Base-by-base conservation (phyloP, 2,888 invertebrate species). In the Eristalinus sepulchralis region DNA sequence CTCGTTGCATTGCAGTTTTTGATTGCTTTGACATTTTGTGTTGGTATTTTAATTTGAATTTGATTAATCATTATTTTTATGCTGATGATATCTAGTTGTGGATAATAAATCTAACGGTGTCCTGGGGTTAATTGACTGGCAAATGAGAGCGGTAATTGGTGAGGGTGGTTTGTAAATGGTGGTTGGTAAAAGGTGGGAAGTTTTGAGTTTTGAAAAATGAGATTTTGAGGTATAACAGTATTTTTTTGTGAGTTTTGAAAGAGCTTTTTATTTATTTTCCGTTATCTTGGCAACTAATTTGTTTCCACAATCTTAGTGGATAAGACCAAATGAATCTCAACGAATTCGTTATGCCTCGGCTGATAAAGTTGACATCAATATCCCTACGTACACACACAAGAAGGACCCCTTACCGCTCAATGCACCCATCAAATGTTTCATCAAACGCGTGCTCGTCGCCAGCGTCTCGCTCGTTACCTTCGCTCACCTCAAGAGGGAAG, bases 371-470 rank as follows among this genome's bases (percentile, higher is more conserved):
- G n/a, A n/a, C n/a, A n/a, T n/a, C n/a, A n/a, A n/a, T n/a, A n/a
- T n/a, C n/a, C n/a, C n/a, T n/a, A n/a, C n/a, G n/a, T n/a, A n/a
- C n/a, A n/a, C n/a, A n/a, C n/a, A n/a, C n/a, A n/a, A n/a, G n/a
- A n/a, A n/a, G n/a, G n/a, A n/a, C n/a, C n/a, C 27, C 27, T 27
- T 27, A 27, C 27, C 5, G 27, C 27, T 63, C 31, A 63, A 60
- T 67, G 36, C 47, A 83, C 33, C 55, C 62, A 47, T 64, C 67
- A 72, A 71, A 33, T 24, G 11, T 3, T 10, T 2, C 17, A 66
- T 20, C 8, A 47, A 31, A 73, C 82, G 84, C 82, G 88, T 88
- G 88, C 88, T 70, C 67, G 79, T 78, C 88, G 34, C 66, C 82
- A 79, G 88, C 20, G 68, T 47, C 64, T 11, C 57, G 17, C 47